Conservation (phyloP, 2,888 invertebrate species). For the Morpho helenor region DNA sequence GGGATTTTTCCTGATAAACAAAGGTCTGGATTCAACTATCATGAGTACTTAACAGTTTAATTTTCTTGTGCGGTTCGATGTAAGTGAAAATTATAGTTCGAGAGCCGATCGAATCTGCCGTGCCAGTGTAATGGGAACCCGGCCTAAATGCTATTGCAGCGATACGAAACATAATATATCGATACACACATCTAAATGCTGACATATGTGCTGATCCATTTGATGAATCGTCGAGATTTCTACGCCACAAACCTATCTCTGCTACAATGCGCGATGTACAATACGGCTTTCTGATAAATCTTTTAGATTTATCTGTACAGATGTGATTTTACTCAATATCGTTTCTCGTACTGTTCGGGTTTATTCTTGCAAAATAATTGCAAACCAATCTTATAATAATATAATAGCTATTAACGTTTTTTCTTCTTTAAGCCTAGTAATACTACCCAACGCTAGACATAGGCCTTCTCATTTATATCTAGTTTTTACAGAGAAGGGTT, state of each 20-base stretch:
- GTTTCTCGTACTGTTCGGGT: background rate
- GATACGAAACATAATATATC: slow-evolving; percentile 16
- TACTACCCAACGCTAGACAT: no score
- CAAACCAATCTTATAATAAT: background rate
- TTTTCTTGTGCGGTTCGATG: no score
- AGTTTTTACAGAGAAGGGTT: no score
- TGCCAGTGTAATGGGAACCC: no score
- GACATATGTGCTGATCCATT: slow-evolving; percentile 25
- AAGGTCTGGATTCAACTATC: no score
- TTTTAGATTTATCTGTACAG: slow-evolving; percentile 31
- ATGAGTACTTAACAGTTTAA: no score
- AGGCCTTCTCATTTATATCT: no score
- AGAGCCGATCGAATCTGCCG: slow-evolving; percentile 12
- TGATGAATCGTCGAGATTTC: slow-evolving; percentile 27
- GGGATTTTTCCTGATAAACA: no score
- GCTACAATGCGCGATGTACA: slow-evolving; percentile 16
- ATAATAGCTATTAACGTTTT: no score
- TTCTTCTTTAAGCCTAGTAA: no score
- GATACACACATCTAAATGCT: slow-evolving; percentile 21
- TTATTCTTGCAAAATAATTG: background rate
- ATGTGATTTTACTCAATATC: slow-evolving; percentile 20
- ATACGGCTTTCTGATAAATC: slow-evolving; percentile 29
- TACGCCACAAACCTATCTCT: slow-evolving; percentile 22
- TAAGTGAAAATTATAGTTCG: background rate
- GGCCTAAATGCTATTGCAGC: slow-evolving; percentile 13